phyloP scores from a whole-genome alignment of 2,113 vertebrate genomes.

The Oreochromis aureus region DNA sequence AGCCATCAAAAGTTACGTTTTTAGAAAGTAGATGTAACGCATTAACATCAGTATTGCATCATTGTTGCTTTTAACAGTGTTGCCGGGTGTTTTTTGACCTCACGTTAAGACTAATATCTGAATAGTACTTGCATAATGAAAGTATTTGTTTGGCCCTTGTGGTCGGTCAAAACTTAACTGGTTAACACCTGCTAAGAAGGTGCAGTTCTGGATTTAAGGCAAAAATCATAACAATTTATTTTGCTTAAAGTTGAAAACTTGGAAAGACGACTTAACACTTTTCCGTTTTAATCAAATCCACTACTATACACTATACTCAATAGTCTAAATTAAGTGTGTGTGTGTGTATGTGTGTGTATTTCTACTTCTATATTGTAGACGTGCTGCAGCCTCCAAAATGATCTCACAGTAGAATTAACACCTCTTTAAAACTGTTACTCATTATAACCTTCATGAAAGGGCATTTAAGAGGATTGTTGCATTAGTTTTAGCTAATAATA shows the following conservation, averaged over 20 bases:
- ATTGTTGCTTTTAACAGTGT: not conserved
- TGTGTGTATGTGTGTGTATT: not conserved
- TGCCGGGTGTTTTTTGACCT: not conserved
- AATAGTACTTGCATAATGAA: not conserved
- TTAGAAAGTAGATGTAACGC: not conserved
- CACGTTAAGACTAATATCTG: not conserved
- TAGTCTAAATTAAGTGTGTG: not conserved
- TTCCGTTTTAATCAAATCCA: not conserved
- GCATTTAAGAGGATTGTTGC: not conserved
- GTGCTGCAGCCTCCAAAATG: not conserved
- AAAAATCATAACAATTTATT: not conserved
- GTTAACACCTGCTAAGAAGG: not conserved
- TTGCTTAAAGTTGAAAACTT: not conserved
- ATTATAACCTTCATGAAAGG: not conserved
- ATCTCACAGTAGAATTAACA: not conserved
- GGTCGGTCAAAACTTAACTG: not conserved
- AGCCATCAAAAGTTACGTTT: not conserved
- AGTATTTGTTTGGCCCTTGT: not conserved
- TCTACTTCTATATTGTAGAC: not conserved
- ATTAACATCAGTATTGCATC: not conserved
- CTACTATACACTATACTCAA: not conserved
- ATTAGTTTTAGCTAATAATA: not conserved
- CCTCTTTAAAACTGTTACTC: not conserved
- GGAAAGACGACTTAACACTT: not conserved
- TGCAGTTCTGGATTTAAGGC: not conserved